phyloP scores from a whole-genome alignment of 2,888 invertebrate genomes.

The Lypha dubia region DNA sequence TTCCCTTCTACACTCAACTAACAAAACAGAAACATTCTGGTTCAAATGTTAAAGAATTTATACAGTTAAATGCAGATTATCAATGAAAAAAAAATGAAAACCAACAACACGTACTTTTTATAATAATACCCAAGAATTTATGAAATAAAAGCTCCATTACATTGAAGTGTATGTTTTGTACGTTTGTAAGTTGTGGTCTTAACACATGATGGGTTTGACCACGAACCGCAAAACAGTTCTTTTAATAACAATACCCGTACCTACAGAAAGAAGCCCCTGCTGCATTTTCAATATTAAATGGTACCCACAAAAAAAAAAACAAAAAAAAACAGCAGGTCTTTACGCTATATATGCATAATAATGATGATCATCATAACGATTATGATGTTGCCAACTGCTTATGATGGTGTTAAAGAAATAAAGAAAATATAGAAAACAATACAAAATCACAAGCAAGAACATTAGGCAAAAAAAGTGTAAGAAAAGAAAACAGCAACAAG shows the following conservation, averaged over 20 bases:
- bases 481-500: slow-evolving; percentile 55
- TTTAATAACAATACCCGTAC: slow-evolving; percentile 1
- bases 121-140: slow-evolving; percentile 56
- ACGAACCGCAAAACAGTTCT: slow-evolving; percentile 57
- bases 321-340: slow-evolving; percentile 17
- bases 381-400: slow-evolving; percentile 20
- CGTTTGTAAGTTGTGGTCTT: slow-evolving; percentile 7
- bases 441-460: slow-evolving; percentile 30
- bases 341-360: slow-evolving; percentile 18
- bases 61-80: slow-evolving; percentile 61
- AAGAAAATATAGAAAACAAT: not conserved
- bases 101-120: slow-evolving; percentile 12
- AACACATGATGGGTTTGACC: slow-evolving; percentile 58
- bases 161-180: slow-evolving; percentile 4
- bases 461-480: slow-evolving; percentile 29
- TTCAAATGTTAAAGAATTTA: slow-evolving; percentile 48
- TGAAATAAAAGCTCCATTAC: slow-evolving; percentile 30
- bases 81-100: slow-evolving; percentile 15
- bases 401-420: slow-evolving; percentile 45
- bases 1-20: not conserved
- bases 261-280: slow-evolving; percentile 26
- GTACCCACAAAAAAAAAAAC: slow-evolving; percentile 30
- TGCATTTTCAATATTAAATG: slow-evolving; percentile 43
- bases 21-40: slow-evolving; percentile 37
- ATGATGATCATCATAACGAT: slow-evolving; percentile 21